Evolutionary conservation across 2,888 invertebrate species (phyloP), one percentile per base, ranked within the genome.

Genomic region (Lasioglossum marginatum): DNA sequence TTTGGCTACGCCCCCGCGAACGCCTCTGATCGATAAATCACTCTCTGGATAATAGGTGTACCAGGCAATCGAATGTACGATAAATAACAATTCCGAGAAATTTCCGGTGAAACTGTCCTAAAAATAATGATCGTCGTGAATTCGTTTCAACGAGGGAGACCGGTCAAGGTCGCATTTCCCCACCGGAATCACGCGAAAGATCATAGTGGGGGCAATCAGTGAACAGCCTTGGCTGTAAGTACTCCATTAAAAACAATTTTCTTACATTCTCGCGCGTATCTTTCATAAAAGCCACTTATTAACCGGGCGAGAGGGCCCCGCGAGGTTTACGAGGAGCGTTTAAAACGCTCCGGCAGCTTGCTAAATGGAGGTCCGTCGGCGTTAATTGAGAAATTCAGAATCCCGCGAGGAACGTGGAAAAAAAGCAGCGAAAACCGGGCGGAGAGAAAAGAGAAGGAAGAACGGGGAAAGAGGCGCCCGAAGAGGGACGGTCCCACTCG

Each of bases 351-450:
- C 57, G 52, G 70, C 79, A 60, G 82, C 73, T 71, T n/a, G 74
- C 77, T 37, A 87, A 87, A 86, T 82, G 87, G 87, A 85, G 63
- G 73, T 71, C 63, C 82, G 70, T 19, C 72, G 71, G 86, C 52
- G 83, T 79, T 91, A 91, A 91, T 91, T 91, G 90, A 91, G 91
- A 91, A 91, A 88, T 91, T 87, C 85, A 83, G 85, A 89, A 85
- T 82, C 83, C 73, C 43, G 82, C 48, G 85, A 71, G 72, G 66
- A 71, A 37, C 52, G 73, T 66, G n/a, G n/a, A 57, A 57, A 27
- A 63, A 27, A 60, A 60, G 23, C 23, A 27, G 40, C 57, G 45
- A 66, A 74, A 40, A 68, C 27, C n/a, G 19, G 10, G 37, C 23
- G 23, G 19, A 12, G 34, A 12, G 10, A 23, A 19, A 23, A 37